Percentiles rank a stretch among this genome's conserved stretches.
These are phyloP conservation scores for Blomia tropicalis DNA, from an alignment of 2,888 invertebrate species.

Conservation along the genomic window DNA sequence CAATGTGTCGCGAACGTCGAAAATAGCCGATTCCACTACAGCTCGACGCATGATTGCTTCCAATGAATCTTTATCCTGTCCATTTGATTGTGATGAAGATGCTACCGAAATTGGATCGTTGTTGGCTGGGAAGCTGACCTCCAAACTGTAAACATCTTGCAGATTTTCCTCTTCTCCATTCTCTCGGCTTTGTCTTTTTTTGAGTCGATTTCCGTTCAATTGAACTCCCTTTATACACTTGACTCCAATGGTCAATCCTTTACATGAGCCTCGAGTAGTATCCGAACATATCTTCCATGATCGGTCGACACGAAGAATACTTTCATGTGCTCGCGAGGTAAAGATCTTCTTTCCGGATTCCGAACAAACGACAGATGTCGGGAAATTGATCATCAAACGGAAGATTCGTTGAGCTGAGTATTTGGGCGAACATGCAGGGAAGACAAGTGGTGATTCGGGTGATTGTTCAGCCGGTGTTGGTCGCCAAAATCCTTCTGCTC, in stretches of 20 bases:
- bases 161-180: conserved; percentile 21
- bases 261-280: conserved; percentile 39
- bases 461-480: conserved; percentile 40
- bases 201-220: not conserved
- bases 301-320: conserved; percentile 73
- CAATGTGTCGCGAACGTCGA: conserved; percentile 75
- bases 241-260: conserved; percentile 55
- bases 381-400: conserved; percentile 82
- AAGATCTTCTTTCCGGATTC: conserved; percentile 84
- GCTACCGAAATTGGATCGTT: conserved; percentile 42
- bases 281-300: conserved; percentile 95
- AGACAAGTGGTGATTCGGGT: conserved; percentile 60
- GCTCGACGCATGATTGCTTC: conserved; percentile 65
- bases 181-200: conserved; percentile 3
- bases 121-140: conserved; percentile 64
- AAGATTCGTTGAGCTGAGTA: conserved; percentile 86
- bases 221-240: conserved; percentile 51
- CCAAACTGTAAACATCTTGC: conserved; percentile 53
- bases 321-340: conserved; percentile 67
- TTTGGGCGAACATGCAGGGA: conserved; percentile 73
- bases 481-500: conserved; percentile 94
- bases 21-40: conserved; percentile 80
- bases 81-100: conserved; percentile 56
- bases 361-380: conserved; percentile 80
- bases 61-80: conserved; percentile 62